Base-by-base conservation (phyloP, 1,140 invertebrate species). In the Camponotus vicinus region DNA sequence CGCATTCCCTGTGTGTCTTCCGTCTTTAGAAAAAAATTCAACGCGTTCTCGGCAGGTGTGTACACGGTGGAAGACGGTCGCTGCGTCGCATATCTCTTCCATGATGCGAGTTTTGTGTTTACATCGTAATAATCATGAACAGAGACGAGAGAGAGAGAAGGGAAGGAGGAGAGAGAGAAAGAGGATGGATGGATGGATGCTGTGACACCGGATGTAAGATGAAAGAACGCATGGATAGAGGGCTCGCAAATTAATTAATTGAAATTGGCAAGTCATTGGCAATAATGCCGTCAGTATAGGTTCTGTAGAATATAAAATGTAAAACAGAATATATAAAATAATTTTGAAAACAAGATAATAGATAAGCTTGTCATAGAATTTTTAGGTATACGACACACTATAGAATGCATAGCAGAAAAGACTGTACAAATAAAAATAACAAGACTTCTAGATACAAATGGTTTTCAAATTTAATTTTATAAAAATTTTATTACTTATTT, bases 101-200 rank as follows among this genome's bases (percentile, higher is more conserved):
- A 57, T 61, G 86, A 91, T 71, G 86, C 86, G 40, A 88, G 89
- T 90, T 90, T 90, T 86, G 86, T 90, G 69, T 88, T 91, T 91
- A 90, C 84, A 80, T 67, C 69, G 85, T 86, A 79, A 91, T 69
- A 61, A 18, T 75, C 67, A 7, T 27, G 63, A 63, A 52, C 27
- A 27, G 27, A 27, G 27, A 27, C 27, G 66, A 61, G 63, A 61
- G 66, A 32, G 42, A 13, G 42, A 45, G 11, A 3, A 11, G 5
- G 45, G 3, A 13, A 5, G 13, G 2, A 34, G 27, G 32, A 66
- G 32, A 34, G 8, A 49, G 32, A 34, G 42, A 49, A 32, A 42
- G 37, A 27, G 8, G 21, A 7, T 40, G 45, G 18, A 49, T 9
- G 52, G n/a, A 15, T 34, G 34, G 37, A 82, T 84, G 75, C 42